A percentile compares a stretch with the other conserved stretches of the same genome.
Evolutionary conservation across 92 coral and sea anemone genomes (phyloP).

Genomic region (Zoanthus sociatus): DNA sequence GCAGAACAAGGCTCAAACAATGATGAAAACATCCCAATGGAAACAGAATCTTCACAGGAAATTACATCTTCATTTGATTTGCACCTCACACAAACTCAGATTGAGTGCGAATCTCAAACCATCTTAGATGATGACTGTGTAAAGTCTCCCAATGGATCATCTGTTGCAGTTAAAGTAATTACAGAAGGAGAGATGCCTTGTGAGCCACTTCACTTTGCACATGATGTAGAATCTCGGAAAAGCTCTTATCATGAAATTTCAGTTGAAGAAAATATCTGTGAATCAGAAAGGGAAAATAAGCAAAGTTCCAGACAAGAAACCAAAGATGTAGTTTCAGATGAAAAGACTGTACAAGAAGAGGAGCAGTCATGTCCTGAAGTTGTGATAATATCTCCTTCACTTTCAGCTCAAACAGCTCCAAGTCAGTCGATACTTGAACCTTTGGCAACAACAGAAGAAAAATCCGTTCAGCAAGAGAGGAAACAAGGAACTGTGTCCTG

Average conservation of each 20-base stretch:
- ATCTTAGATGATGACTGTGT: not conserved
- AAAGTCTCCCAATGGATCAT: not conserved
- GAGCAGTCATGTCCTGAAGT: slow-evolving; percentile 23
- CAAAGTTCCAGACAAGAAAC: not conserved
- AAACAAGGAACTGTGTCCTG: not conserved
- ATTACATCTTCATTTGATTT: slow-evolving; percentile 62
- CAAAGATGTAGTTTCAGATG: not conserved
- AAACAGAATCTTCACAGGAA: slow-evolving; percentile 48
- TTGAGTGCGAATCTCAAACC: slow-evolving; percentile 58
- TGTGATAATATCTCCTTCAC: slow-evolving; percentile 32
- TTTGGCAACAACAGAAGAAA: slow-evolving; percentile 14
- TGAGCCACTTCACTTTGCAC: slow-evolving; percentile 29
- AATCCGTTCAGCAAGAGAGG: not conserved
- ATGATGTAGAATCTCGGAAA: not conserved
- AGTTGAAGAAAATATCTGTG: not conserved
- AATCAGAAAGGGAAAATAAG: not conserved
- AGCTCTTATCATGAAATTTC: not conserved
- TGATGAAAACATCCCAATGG: slow-evolving; percentile 42
- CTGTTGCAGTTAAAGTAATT: not conserved
- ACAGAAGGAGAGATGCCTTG: slow-evolving; percentile 20
- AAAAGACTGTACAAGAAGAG: not conserved
- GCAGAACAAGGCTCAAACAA: slow-evolving; percentile 17
- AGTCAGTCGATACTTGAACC: slow-evolving; percentile 63
- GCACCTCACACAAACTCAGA: slow-evolving; percentile 80
- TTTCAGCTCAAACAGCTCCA: slow-evolving; percentile 6